These are phyloP conservation scores for Epinotia nisella DNA, from an alignment of 2,888 invertebrate genomes.

Conservation along the genomic window DNA sequence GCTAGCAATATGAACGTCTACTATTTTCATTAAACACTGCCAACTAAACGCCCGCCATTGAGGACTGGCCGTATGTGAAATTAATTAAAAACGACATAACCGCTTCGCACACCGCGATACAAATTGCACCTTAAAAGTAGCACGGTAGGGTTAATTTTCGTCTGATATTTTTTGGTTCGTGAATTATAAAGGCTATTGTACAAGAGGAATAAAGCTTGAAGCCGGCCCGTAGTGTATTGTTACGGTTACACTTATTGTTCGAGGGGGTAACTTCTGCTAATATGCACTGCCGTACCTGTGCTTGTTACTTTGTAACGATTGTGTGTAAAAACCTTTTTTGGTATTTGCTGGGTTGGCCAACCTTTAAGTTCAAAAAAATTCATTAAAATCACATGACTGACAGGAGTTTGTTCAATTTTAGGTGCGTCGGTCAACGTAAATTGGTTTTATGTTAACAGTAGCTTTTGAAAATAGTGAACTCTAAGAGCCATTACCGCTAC, in stretches of 20 bases:
- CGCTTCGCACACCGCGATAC: background rate
- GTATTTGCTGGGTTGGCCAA: background rate
- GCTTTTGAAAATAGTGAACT: too few species aligned
- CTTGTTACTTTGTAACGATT: conserved; percentile 23
- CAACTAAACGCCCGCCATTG: conserved; percentile 54
- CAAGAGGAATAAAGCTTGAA: conserved; percentile 45
- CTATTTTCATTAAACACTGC: conserved; percentile 51
- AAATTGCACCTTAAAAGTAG: background rate
- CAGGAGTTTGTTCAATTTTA: too few species aligned
- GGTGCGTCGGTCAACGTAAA: too few species aligned
- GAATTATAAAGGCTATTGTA: conserved; percentile 40
- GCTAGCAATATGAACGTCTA: conserved; percentile 35
- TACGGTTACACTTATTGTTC: conserved; percentile 44
- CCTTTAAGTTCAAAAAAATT: too few species aligned
- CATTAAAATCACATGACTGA: too few species aligned
- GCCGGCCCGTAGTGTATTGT: conserved; percentile 55
- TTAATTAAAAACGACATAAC: conserved; percentile 44
- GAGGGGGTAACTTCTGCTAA: conserved; percentile 46
- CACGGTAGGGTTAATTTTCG: background rate
- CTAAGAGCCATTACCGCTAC: too few species aligned
- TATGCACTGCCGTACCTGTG: conserved; percentile 40
- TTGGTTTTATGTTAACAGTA: too few species aligned
- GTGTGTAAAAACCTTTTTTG: conserved; percentile 9
- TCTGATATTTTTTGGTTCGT: conserved; percentile 15
- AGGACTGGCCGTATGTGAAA: conserved; percentile 55